Conservation (phyloP, 2,797 vertebrate species). For the Paguma larvata region DNA sequence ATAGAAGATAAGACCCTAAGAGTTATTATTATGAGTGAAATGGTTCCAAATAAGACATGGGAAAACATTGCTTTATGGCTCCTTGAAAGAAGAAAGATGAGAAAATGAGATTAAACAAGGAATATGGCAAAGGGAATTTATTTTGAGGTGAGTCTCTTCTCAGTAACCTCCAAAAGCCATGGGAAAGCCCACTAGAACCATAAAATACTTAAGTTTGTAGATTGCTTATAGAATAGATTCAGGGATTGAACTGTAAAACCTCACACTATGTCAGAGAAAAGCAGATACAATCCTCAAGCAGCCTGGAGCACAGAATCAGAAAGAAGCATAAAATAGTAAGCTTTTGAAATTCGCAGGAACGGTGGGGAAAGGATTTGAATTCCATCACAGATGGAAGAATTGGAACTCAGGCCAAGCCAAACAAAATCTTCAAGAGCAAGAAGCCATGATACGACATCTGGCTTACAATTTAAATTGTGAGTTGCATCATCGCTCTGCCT, state of each 20-base stretch:
- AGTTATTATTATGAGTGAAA: not conserved
- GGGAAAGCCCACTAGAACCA: not conserved
- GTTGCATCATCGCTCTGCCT: not conserved
- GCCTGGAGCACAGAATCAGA: not conserved
- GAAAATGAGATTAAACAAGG: not conserved
- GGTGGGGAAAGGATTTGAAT: slow-evolving; percentile 42
- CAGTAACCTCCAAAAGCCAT: not conserved
- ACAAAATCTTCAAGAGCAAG: slow-evolving; percentile 32
- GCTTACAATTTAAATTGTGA: not conserved
- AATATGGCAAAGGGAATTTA: not conserved
- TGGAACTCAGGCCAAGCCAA: slow-evolving; percentile 23
- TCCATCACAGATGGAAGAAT: not conserved
- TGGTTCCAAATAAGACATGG: not conserved
- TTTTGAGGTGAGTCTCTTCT: not conserved
- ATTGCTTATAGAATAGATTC: not conserved
- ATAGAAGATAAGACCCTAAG: not conserved
- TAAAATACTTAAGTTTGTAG: not conserved
- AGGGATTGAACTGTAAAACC: not conserved
- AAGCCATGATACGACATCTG: not conserved
- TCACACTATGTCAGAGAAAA: not conserved
- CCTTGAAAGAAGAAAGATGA: not conserved
- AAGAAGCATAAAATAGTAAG: not conserved
- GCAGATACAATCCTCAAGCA: not conserved
- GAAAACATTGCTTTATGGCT: not conserved
- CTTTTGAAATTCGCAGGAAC: slow-evolving; percentile 17